Evolutionary conservation across 2,113 vertebrate species (phyloP), one percentile per base, ranked within the genome.

Genomic region (Phylloscopus trochiloides): DNA sequence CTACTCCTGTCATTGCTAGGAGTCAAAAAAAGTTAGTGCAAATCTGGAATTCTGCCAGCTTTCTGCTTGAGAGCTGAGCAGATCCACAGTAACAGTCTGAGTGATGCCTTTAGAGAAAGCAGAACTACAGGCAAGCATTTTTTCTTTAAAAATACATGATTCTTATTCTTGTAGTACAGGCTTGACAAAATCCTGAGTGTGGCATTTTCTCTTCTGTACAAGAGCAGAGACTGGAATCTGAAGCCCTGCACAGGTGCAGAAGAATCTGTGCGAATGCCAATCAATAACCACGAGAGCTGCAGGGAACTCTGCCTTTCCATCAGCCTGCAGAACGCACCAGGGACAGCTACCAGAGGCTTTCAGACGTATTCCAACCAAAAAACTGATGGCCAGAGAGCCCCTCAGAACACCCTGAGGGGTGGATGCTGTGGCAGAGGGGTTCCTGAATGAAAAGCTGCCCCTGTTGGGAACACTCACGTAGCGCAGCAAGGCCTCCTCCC

Each of bases 401-500:
- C 89, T 21, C 40, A 85, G 84, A 77, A 72, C 3, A 12, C 0
- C 13, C 22, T 19, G 28, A 1, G 32, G 3, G 50, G 78, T 31
- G 47, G 42, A 19, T 22, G 51, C 24, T 47, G 77, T 34, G 70
- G 66, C 72, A 79, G 4, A 68, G 58, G 75, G 66, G 29, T 17
- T 40, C 48, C 10, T 29, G 54, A 34, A 61, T 15, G 75, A 29
- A 19, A 45, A 45, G 2, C 32, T 17, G 10, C 8, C 4, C 6
- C 0, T 3, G 59, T 7, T 0, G 28, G 78, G 62, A 13, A 26
- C 59, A 98, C 99, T 99, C 91, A 99, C 99, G 5, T 99, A 99
- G 97, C 98, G 98, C 72, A 99, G 98, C 58, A 99, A 96, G 38
- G 97, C 98, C 92, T 99, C 99, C 81, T 99, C 99, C 28, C 99